Percentiles rank a stretch among this genome's conserved stretches.
phyloP scores from a whole-genome alignment of 1,140 invertebrate species.

The Leptopilina clavipes region DNA sequence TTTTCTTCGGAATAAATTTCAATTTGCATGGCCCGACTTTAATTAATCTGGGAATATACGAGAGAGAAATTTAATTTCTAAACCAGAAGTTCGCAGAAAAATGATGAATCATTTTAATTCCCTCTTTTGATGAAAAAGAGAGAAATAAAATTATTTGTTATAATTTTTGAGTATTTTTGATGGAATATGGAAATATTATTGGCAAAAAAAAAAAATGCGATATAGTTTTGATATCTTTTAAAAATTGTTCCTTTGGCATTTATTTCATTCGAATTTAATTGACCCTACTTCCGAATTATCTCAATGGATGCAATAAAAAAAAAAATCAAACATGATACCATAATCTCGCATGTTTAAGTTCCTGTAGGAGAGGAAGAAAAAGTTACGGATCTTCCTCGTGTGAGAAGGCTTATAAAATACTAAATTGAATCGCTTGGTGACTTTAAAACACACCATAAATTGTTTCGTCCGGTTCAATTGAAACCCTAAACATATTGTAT shows the following conservation, averaged over 20 bases:
- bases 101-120: neutral
- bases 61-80: conserved; percentile 13
- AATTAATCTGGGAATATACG: conserved; percentile 36
- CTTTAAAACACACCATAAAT: conserved; percentile 67
- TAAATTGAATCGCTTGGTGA: conserved; percentile 71
- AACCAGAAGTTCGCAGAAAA: neutral
- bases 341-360: neutral
- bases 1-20: conserved; percentile 41
- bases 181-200: no score
- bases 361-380: conserved; percentile 25
- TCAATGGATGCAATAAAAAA: neutral
- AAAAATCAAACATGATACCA: neutral
- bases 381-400: conserved; percentile 12
- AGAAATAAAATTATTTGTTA: neutral
- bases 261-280: neutral
- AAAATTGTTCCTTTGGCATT: neutral
- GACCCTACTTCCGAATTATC: conserved; percentile 10
- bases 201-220: neutral
- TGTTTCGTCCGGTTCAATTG: conserved; percentile 72
- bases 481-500: conserved; percentile 58
- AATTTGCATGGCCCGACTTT: conserved; percentile 55
- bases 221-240: neutral
- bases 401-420: conserved; percentile 51
- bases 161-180: no score
- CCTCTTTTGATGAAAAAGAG: neutral